Base-by-base conservation (phyloP, 2,113 vertebrate genomes). In the Ictalurus punctatus region DNA sequence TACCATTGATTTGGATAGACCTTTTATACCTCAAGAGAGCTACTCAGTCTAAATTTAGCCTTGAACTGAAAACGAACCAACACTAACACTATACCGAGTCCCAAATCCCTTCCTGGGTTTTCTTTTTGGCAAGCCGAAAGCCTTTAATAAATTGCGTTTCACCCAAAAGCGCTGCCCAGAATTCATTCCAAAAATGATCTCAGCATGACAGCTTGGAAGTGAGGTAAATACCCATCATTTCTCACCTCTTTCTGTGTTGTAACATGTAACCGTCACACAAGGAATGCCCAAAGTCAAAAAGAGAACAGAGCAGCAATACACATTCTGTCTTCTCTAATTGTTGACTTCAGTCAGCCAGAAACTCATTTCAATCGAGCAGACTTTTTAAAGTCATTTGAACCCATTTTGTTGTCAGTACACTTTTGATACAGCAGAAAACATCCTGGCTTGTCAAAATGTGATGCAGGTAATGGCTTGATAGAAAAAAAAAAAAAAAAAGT, bases 131-230 rank as follows among this genome's bases (percentile, higher is more conserved):
- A 65, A 93, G 86, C 85, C 91, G 27, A 91, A 89, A 79, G 76
- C 88, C 63, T 91, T 90, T 93, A 92, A 94, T 94, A 93, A 92
- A 95, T 93, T 93, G 92, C 93, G 90, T 89, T 92, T 93, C 91
- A 94, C 92, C 89, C 74, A 34, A 69, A 85, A 89, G 83, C 71
- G 16, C 61, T 54, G 16, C 23, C 16, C n/a, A 73, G 25, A 76
- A 44, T 63, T 52, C n/a, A 59, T 58, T 86, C 89, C 78, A 88
- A 88, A 89, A 93, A 82, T 34, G 54, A 71, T 34, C 83, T 54
- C 84, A 90, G 91, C 86, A 76, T 89, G 83, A 91, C 91, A 88
- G 63, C 83, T 91, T 83, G 89, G 89, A 93, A 91, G 91, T 91
- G 85, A 88, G 61, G 79, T 86, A 83, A 88, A 94, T 92, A 91